phyloP scores from a whole-genome alignment of 2,113 vertebrate genomes.

The Mobula birostris region DNA sequence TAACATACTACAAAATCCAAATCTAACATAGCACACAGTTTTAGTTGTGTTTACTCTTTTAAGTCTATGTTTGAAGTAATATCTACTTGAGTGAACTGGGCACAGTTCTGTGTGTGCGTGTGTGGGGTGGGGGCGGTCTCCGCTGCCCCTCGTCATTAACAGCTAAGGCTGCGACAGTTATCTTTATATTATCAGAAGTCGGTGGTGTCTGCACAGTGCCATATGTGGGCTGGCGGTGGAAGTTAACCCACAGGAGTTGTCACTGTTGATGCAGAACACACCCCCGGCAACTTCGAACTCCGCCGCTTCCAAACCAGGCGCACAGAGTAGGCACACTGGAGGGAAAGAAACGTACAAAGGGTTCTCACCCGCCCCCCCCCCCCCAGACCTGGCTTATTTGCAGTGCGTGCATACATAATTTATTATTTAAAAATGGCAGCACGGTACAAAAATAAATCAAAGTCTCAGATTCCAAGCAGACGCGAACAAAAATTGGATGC shows the following conservation, averaged over 20 bases:
- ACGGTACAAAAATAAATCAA: neutral
- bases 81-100: neutral
- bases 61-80: neutral
- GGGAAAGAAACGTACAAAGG: neutral
- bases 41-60: neutral
- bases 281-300: slow-evolving; percentile 8
- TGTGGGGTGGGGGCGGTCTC: neutral
- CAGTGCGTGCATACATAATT: neutral
- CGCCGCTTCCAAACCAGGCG: neutral
- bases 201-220: slow-evolving; percentile 21
- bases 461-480: neutral
- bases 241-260: slow-evolving; percentile 34
- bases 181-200: slow-evolving; percentile 3
- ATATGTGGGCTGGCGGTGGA: neutral
- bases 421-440: neutral
- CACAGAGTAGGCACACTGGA: neutral
- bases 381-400: neutral
- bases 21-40: neutral
- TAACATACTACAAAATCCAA: neutral
- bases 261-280: slow-evolving; percentile 6
- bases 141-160: slow-evolving; percentile 39
- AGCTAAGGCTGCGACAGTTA: slow-evolving; percentile 38
- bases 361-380: neutral
- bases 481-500: neutral
- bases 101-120: neutral